Conservation (phyloP, 1,140 invertebrate species). For the Drosophila littoralis region DNA sequence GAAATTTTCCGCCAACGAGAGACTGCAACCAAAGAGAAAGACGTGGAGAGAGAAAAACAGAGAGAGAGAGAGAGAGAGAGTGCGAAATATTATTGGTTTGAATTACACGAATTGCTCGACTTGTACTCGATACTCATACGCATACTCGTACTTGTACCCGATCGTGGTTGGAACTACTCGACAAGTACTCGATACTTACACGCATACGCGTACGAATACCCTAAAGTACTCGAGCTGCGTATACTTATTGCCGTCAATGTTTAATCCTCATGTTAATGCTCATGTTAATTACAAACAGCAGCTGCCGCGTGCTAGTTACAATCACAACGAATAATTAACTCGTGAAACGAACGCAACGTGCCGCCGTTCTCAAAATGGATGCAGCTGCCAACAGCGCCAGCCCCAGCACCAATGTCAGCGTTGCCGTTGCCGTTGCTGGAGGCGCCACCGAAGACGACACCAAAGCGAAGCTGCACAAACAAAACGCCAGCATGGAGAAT, state of each 20-base stretch:
- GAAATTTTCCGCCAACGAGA: slow-evolving; percentile 38
- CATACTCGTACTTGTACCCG: not conserved
- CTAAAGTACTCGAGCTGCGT: not conserved
- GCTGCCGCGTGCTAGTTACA: slow-evolving; percentile 26
- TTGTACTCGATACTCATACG: not conserved
- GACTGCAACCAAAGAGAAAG: not conserved
- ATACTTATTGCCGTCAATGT: slow-evolving; percentile 27
- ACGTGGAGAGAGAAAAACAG: not conserved
- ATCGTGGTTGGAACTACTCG: not conserved
- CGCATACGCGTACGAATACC: not conserved
- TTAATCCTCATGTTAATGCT: slow-evolving; percentile 37
- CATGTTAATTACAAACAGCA: slow-evolving; percentile 20
- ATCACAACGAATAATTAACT: slow-evolving; percentile 33
- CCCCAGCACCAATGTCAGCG: not conserved
- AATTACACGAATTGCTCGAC: slow-evolving; percentile 23
- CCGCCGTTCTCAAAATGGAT: slow-evolving; percentile 7
- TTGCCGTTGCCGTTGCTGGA: not conserved
- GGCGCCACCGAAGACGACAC: slow-evolving; percentile 30
- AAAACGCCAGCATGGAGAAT: slow-evolving; percentile 36
- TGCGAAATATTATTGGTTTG: slow-evolving; percentile 10
- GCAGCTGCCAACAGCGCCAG: slow-evolving; percentile 7
- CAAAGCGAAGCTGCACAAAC: slow-evolving; percentile 11
- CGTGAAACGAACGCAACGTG: slow-evolving; percentile 27
- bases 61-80: not conserved
- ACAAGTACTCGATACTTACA: not conserved